Evolutionary conservation across 2,888 invertebrate species (phyloP).

Genomic region (Agriotes lineatus): DNA sequence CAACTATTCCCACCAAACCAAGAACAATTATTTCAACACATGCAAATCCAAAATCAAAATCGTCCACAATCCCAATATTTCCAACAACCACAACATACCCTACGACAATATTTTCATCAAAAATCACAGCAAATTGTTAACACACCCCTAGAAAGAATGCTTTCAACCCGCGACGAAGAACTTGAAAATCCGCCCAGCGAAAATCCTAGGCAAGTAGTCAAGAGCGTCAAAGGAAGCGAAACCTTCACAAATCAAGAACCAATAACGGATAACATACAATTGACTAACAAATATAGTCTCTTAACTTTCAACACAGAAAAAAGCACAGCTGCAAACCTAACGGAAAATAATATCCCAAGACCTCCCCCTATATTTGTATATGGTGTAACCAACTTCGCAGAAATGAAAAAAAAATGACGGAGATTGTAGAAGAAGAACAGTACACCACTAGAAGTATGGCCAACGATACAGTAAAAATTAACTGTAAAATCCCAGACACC

Average conservation of each 20-base stretch:
- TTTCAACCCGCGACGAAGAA: too few species aligned
- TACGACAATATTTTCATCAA: too few species aligned
- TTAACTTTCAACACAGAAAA: not conserved
- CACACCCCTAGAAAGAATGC: not conserved
- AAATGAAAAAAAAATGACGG: not conserved
- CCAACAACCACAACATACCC: not conserved
- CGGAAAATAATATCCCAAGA: too few species aligned
- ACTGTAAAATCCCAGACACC: too few species aligned
- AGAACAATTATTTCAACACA: too few species aligned
- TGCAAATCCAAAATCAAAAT: too few species aligned
- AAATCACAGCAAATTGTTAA: too few species aligned
- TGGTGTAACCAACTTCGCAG: not conserved
- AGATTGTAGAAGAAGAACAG: not conserved
- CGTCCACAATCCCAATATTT: not conserved
- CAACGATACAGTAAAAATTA: not conserved
- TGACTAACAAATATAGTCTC: not conserved
- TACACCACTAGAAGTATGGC: slow-evolving; percentile 1
- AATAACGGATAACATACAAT: slow-evolving; percentile 1
- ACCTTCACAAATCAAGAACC: not conserved
- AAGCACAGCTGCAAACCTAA: too few species aligned
- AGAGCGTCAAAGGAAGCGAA: too few species aligned
- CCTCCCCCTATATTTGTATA: slow-evolving; percentile 6
- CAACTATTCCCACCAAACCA: too few species aligned
- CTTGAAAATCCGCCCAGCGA: too few species aligned
- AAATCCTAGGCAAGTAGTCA: too few species aligned